Conservation (phyloP, 2,113 vertebrate genomes). For the Hiodon tergisus region DNA sequence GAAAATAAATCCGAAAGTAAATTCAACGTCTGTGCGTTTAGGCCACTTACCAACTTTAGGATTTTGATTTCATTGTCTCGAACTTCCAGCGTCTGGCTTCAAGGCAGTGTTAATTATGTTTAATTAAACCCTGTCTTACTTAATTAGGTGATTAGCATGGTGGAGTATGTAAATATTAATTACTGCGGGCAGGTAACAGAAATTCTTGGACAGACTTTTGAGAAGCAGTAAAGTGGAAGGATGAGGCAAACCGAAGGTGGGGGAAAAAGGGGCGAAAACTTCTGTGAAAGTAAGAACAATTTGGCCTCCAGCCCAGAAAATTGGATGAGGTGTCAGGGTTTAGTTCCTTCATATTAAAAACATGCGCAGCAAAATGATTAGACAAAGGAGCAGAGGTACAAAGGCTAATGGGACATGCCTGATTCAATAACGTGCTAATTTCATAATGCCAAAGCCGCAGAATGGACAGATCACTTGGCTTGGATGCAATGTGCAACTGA, state of each 20-base stretch:
- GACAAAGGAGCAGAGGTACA: not conserved
- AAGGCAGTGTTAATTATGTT: constrained; percentile 27
- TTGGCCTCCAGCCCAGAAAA: not conserved
- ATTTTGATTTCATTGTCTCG: constrained; percentile 17
- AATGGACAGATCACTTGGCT: too few relatives aligned
- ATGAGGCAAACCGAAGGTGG: not conserved
- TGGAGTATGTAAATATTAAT: constrained; percentile 25
- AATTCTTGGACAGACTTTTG: constrained; percentile 1
- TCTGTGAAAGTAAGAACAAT: constrained; percentile 16
- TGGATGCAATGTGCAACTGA: too few relatives aligned
- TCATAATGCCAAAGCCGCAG: not conserved
- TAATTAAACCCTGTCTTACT: constrained; percentile 30
- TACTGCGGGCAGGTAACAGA: constrained; percentile 24
- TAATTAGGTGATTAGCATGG: constrained; percentile 30
- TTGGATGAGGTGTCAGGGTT: constrained; percentile 21
- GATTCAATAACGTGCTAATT: not conserved
- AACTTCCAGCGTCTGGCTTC: constrained; percentile 20
- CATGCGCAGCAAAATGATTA: constrained; percentile 10
- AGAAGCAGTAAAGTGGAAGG: not conserved
- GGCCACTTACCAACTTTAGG: constrained; percentile 13
- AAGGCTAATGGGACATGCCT: constrained; percentile 3
- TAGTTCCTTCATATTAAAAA: constrained; percentile 10
- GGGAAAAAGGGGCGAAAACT: not conserved
- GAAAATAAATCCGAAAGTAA: too few relatives aligned
- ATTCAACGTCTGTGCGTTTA: not conserved